A percentile compares a stretch with the other conserved stretches of the same genome.
phyloP scores from a whole-genome alignment of 2,113 vertebrate species.

The Ciconia maguari region DNA sequence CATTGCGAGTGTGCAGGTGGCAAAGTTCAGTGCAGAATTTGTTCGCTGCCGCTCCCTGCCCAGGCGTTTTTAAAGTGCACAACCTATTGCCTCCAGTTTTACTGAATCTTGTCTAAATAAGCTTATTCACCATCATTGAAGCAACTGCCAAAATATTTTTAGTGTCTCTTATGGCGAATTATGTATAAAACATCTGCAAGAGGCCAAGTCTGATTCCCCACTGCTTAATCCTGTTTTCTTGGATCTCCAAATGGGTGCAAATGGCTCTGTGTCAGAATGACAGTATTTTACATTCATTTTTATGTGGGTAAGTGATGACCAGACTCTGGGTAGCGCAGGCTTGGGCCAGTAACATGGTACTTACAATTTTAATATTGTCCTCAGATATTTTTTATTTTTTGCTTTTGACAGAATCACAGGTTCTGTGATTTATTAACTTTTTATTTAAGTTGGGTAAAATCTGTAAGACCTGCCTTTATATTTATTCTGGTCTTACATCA shows the following conservation, averaged over 20 bases:
- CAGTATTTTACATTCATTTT: background rate
- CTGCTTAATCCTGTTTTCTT: background rate
- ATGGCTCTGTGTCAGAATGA: background rate
- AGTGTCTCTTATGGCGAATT: constrained; percentile 1
- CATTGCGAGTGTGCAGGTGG: constrained; percentile 28
- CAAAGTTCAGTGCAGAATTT: constrained; percentile 14
- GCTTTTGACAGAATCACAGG: background rate
- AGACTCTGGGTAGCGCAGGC: background rate
- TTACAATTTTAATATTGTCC: background rate
- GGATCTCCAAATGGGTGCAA: background rate
- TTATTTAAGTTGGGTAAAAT: background rate
- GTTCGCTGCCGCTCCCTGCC: background rate
- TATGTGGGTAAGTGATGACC: background rate
- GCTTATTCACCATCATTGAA: background rate
- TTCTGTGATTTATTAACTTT: background rate
- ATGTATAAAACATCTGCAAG: constrained; percentile 6
- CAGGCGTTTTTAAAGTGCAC: background rate
- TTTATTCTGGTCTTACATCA: background rate
- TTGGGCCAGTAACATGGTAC: background rate
- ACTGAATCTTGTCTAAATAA: constrained; percentile 21
- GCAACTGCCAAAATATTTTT: constrained; percentile 31
- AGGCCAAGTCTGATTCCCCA: background rate
- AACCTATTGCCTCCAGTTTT: background rate
- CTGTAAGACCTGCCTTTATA: background rate
- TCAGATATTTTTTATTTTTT: background rate